Base-by-base conservation (phyloP, 2,888 invertebrate species). In the Cyclophora albipunctata region DNA sequence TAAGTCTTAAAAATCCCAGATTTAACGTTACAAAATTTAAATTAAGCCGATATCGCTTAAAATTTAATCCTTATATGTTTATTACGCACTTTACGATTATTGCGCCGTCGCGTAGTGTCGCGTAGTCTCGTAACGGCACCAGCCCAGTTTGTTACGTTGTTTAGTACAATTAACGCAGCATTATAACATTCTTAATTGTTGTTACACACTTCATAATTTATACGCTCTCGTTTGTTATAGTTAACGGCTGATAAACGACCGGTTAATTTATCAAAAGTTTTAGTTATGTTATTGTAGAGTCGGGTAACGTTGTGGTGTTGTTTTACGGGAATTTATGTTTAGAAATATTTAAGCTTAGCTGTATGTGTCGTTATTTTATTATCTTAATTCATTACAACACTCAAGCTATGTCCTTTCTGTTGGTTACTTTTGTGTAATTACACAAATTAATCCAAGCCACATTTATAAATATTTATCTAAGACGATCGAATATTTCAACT, bases 161-260 rank as follows among this genome's bases (percentile, higher is more conserved):
- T 50, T 55, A 52, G 52, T 57, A 55, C 57, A 51, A 59, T 59
- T 59, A 61, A 57, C 57, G 57, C 52, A 57, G 59, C 57, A 54
- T 59, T 60, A 60, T 60, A 57, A 60, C 55, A 59, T 57, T 61
- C 60, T 59, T 61, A 61, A 61, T 59, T 61, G 60, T 61, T 59
- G 59, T 61, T 61, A 49, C 54, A 34, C 51, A 61, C 49, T 57
- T 59, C 49, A 59, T 61, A 57, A 59, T 57, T 59, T 58, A 59
- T 54, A 48, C 50, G 54, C 47, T 58, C 56, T 40, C 52, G 54
- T 57, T 57, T 50, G 51, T 57, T 53, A 60, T 58, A 58, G 54
- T 52, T 51, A 34, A 52, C 50, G 50, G 47, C 53, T 53, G 58
- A 58, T 54, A 54, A 6, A 42, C 44, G 4, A 43, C n/a, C 34